These are phyloP conservation scores for Carassius auratus DNA, from an alignment of 2,113 vertebrate species.

Conservation along the genomic window DNA sequence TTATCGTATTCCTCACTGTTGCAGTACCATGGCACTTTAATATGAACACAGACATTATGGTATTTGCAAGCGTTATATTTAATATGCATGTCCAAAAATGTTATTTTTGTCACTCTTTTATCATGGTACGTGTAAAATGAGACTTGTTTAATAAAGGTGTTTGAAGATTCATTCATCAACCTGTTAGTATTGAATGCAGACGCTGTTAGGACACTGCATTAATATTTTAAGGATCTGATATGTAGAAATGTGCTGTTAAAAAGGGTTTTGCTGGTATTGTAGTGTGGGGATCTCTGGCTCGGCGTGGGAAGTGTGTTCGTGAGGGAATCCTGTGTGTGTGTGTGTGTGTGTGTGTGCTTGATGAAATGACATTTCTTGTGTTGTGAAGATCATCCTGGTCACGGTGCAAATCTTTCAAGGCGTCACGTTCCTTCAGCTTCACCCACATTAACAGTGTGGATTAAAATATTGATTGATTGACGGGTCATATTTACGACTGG, in stretches of 20 bases:
- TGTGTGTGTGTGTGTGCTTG: background rate
- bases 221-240: background rate
- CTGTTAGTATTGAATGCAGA: background rate
- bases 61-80: no score
- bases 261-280: background rate
- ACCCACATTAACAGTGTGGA: background rate
- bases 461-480: background rate
- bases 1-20: no score
- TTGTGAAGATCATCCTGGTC: background rate
- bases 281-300: background rate
- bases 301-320: background rate
- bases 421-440: background rate
- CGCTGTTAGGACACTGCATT: background rate
- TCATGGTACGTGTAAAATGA: background rate
- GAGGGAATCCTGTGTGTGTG: conserved; percentile 31
- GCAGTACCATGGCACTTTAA: background rate
- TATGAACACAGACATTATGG: background rate
- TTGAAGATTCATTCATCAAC: background rate
- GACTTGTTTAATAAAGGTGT: no score
- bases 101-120: background rate
- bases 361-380: background rate
- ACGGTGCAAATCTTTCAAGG: background rate
- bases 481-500: no score
- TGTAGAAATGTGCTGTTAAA: background rate
- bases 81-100: background rate